phyloP scores from a whole-genome alignment of 2,113 vertebrate species.

The Perca fluviatilis region DNA sequence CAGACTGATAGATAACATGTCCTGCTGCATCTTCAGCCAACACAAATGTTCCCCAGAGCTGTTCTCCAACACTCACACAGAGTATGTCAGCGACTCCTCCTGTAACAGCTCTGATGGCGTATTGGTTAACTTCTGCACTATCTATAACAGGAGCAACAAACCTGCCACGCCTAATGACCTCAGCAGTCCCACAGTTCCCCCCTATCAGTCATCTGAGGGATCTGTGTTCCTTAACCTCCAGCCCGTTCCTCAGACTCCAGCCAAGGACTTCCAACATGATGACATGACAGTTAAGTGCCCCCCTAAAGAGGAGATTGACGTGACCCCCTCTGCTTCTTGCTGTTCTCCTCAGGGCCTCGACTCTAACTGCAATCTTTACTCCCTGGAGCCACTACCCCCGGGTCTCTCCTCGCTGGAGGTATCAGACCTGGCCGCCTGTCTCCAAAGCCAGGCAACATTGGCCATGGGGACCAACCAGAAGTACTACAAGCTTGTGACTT shows the following conservation, averaged over 20 bases:
- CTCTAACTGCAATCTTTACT: slow-evolving; percentile 94
- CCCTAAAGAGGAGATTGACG: slow-evolving; percentile 57
- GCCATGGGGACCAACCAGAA: slow-evolving; percentile 92
- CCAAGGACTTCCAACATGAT: slow-evolving; percentile 45
- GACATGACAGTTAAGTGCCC: slow-evolving; percentile 55
- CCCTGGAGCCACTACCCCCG: slow-evolving; percentile 82
- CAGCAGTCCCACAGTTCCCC: slow-evolving; percentile 86
- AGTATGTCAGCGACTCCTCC: slow-evolving; percentile 92
- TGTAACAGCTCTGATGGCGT: slow-evolving; percentile 95
- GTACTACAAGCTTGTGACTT: slow-evolving; percentile 97
- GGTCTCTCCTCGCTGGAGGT: slow-evolving; percentile 82
- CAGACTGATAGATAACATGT: slow-evolving; percentile 68
- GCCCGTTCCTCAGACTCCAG: slow-evolving; percentile 87
- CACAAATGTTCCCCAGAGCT: slow-evolving; percentile 85
- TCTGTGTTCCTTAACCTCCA: slow-evolving; percentile 94
- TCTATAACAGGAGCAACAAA: slow-evolving; percentile 91
- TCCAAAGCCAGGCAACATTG: slow-evolving; percentile 91
- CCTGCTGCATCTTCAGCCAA: slow-evolving; percentile 83
- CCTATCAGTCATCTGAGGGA: slow-evolving; percentile 77
- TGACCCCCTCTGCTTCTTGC: slow-evolving; percentile 80
- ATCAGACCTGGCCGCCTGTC: slow-evolving; percentile 90
- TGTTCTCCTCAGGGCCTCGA: slow-evolving; percentile 88
- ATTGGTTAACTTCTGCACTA: slow-evolving; percentile 94
- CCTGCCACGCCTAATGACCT: slow-evolving; percentile 87
- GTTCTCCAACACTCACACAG: slow-evolving; percentile 85